A percentile compares a stretch with the other conserved stretches of the same genome.
phyloP scores from a whole-genome alignment of 64 coral and sea anemone species.

The Montipora sp. region DNA sequence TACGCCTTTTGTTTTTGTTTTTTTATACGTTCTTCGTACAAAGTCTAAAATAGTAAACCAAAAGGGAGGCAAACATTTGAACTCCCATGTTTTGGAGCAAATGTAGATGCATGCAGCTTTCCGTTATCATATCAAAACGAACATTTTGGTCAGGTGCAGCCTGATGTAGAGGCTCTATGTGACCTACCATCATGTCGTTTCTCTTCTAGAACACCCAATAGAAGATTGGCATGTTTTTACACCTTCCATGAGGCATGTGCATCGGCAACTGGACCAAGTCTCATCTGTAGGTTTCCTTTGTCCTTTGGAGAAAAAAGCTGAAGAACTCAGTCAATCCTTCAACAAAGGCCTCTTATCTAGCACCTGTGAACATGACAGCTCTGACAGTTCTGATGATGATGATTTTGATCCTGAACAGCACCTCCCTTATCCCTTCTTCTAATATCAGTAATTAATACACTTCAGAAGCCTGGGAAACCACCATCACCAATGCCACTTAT shows the following conservation, averaged over 20 bases:
- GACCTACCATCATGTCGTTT: not conserved
- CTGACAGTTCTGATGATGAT: constrained; percentile 4
- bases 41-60: not conserved
- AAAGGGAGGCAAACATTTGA: not conserved
- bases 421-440: not conserved
- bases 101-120: not conserved
- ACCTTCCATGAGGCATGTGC: not conserved
- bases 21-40: not conserved
- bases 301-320: not conserved
- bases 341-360: not conserved
- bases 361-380: constrained; percentile 1
- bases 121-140: not conserved
- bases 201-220: not conserved
- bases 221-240: not conserved
- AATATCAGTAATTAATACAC: not conserved
- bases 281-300: not conserved
- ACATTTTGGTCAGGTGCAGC: not conserved
- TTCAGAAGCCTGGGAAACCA: not conserved
- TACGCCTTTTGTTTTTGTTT: not conserved
- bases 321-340: not conserved
- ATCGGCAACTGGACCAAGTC: not conserved
- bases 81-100: not conserved
- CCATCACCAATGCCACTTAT: not conserved
- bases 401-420: not conserved
- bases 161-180: not conserved